A percentile compares a stretch with the other conserved stretches of the same genome.
Evolutionary conservation across 2,113 vertebrate species (phyloP).

Genomic region (Notothenia rossii): DNA sequence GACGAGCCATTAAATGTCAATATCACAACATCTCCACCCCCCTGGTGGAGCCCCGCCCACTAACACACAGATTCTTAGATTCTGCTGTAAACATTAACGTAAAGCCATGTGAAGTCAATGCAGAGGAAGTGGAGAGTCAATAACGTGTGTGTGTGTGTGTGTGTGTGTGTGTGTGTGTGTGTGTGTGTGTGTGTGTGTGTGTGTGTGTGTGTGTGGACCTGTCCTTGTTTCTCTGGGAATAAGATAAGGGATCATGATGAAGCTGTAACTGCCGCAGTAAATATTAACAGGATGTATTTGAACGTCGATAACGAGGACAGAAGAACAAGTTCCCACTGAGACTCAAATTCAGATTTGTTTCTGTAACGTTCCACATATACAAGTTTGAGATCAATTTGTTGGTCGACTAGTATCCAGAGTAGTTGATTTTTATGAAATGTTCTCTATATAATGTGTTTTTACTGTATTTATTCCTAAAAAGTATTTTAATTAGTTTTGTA

Average conservation of each 20-base stretch:
- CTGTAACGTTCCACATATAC: background rate
- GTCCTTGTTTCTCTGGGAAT: conserved; percentile 20
- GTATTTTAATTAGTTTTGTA: no score
- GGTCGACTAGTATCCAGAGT: background rate
- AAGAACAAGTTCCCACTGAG: background rate
- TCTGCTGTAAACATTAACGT: conserved; percentile 58
- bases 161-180: conserved; percentile 16
- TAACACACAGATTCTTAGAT: conserved; percentile 15
- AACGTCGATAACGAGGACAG: background rate
- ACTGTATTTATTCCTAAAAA: no score
- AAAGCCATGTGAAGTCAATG: conserved; percentile 30
- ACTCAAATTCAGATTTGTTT: background rate
- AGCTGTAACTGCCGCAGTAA: background rate
- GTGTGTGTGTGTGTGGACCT: background rate
- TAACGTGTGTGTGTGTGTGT: background rate
- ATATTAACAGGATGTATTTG: conserved; percentile 14
- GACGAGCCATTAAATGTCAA: conserved; percentile 32
- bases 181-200: conserved; percentile 3
- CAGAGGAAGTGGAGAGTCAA: conserved; percentile 15
- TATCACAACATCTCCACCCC: background rate
- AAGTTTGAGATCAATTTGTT: background rate
- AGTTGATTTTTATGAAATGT: no score
- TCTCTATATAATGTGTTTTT: no score
- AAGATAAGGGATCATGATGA: conserved; percentile 31
- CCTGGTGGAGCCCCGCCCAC: background rate